Evolutionary conservation across 1,140 invertebrate species (phyloP).

Genomic region (Cryptotermes secundus): DNA sequence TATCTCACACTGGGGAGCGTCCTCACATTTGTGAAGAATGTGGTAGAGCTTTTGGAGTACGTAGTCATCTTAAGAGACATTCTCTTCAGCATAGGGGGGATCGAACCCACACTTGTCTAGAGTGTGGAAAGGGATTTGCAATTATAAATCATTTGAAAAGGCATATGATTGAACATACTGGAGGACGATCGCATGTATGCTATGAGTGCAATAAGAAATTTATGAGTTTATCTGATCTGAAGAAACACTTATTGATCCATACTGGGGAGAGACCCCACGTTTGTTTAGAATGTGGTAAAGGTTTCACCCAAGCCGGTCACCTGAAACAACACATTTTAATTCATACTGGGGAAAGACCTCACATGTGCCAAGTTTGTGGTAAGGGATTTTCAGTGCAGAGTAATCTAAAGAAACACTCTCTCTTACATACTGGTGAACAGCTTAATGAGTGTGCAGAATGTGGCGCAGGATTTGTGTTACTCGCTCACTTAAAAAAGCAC

Average conservation of each 20-base stretch:
- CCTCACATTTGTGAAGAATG: constrained; percentile 45
- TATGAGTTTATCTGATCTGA: constrained; percentile 49
- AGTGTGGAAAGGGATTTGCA: too few relatives aligned
- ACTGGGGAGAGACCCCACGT: too few relatives aligned
- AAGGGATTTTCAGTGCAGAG: constrained; percentile 62
- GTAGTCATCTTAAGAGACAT: too few relatives aligned
- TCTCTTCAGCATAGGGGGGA: too few relatives aligned
- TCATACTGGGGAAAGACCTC: constrained; percentile 68
- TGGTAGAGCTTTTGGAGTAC: constrained; percentile 56
- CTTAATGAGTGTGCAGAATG: too few relatives aligned
- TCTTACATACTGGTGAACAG: constrained; percentile 48
- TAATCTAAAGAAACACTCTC: constrained; percentile 49
- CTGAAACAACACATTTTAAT: constrained; percentile 69
- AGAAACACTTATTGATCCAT: constrained; percentile 70
- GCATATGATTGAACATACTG: too few relatives aligned
- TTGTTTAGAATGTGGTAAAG: constrained; percentile 55
- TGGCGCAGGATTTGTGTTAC: too few relatives aligned
- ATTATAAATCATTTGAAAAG: too few relatives aligned
- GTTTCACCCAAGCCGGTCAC: constrained; percentile 64
- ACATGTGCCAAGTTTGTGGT: constrained; percentile 64
- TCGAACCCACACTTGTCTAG: constrained; percentile 54
- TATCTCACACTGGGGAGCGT: too few relatives aligned
- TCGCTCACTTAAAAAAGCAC: too few relatives aligned
- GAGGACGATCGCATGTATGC: too few relatives aligned
- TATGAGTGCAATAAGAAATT: too few relatives aligned